A percentile compares a stretch with the other conserved stretches of the same genome.
Conservation (phyloP, 2,888 invertebrate species). For the Caenorhabditis angaria region DNA sequence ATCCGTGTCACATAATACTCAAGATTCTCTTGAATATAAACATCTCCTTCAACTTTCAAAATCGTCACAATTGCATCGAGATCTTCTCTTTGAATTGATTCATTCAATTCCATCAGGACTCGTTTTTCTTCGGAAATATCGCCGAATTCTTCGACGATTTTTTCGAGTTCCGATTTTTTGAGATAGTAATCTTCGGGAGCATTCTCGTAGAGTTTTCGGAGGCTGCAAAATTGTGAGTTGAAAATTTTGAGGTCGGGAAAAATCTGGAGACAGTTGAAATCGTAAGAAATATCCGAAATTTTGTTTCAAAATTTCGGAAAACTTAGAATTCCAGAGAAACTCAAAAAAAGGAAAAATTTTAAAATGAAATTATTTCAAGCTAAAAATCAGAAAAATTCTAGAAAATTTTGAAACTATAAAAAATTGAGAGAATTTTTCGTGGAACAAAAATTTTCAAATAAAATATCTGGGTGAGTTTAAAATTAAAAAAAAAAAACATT, state of each 20-base stretch:
- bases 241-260: too few relatives aligned
- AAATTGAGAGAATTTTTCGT: too few relatives aligned
- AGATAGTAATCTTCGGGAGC: constrained; percentile 40
- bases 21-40: constrained; percentile 41
- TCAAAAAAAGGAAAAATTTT: too few relatives aligned
- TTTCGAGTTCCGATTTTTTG: constrained; percentile 34
- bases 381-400: background rate
- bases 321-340: too few relatives aligned
- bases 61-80: constrained; percentile 25
- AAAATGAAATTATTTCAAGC: background rate
- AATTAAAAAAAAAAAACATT: too few relatives aligned
- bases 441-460: too few relatives aligned
- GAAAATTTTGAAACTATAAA: background rate
- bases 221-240: constrained; percentile 29
- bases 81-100: constrained; percentile 21
- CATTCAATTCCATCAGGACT: constrained; percentile 34
- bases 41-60: constrained; percentile 20
- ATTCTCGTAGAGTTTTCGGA: constrained; percentile 43
- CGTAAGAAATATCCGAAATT: too few relatives aligned
- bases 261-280: too few relatives aligned
- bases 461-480: too few relatives aligned
- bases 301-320: too few relatives aligned
- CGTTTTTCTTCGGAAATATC: constrained; percentile 42
- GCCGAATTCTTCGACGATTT: constrained; percentile 44
- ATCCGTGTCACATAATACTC: constrained; percentile 37